A percentile compares a stretch with the other conserved stretches of the same genome.
These are phyloP conservation scores for Drosophila subquinaria DNA, from an alignment of 2,888 invertebrate species.

Conservation along the genomic window DNA sequence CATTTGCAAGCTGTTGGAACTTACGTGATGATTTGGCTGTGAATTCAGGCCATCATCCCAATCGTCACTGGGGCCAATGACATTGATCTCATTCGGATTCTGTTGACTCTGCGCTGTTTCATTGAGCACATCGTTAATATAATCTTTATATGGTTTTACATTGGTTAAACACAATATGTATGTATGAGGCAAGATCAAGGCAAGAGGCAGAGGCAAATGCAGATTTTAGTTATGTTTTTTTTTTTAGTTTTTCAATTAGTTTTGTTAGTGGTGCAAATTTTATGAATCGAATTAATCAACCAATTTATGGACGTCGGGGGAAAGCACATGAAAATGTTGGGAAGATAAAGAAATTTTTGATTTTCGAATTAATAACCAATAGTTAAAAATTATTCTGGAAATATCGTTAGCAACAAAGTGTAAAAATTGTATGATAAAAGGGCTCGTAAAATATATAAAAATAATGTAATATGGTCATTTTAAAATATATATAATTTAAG, in stretches of 20 bases:
- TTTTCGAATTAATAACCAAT: slow-evolving; percentile 54
- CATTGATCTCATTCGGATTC: slow-evolving; percentile 85
- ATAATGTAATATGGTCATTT: not conserved
- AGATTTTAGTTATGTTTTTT: slow-evolving; percentile 1
- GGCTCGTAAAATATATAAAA: slow-evolving; percentile 12
- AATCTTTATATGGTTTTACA: slow-evolving; percentile 87
- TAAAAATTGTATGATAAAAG: not conserved
- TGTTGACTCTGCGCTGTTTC: slow-evolving; percentile 86
- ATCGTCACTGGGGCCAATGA: slow-evolving; percentile 88
- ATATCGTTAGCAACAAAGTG: slow-evolving; percentile 18
- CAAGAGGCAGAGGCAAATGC: slow-evolving; percentile 27
- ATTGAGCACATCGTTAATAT: slow-evolving; percentile 93
- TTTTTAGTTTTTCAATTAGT: slow-evolving; percentile 19
- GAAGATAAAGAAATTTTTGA: slow-evolving; percentile 45
- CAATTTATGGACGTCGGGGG: slow-evolving; percentile 36
- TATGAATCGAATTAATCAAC: slow-evolving; percentile 15
- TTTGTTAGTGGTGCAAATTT: slow-evolving; percentile 30
- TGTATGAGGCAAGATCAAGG: slow-evolving; percentile 10
- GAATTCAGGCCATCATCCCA: slow-evolving; percentile 95
- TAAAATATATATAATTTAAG: not conserved
- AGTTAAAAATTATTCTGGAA: slow-evolving; percentile 6
- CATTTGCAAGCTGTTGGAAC: slow-evolving; percentile 74
- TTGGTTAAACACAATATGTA: slow-evolving; percentile 44
- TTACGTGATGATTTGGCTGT: slow-evolving; percentile 95
- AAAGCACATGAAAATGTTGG: slow-evolving; percentile 33